Evolutionary conservation across 1,140 invertebrate species (phyloP).

Genomic region (Oryctes rhinoceros): DNA sequence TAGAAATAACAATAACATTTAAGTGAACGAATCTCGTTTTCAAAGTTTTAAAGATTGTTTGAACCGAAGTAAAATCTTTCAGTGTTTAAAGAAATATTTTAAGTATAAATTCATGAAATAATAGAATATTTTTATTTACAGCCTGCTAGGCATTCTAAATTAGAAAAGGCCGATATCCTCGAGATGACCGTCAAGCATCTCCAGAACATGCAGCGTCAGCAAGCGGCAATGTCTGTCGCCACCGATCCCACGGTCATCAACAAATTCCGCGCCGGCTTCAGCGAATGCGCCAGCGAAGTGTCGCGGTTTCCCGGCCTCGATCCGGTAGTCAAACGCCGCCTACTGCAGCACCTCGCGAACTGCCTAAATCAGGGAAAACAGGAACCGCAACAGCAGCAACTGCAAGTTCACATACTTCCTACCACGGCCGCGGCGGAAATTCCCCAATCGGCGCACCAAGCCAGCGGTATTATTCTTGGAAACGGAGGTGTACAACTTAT

Average conservation of each 20-base stretch:
- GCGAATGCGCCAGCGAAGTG: slow-evolving; percentile 87
- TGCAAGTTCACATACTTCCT: slow-evolving; percentile 45
- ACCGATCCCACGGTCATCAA: slow-evolving; percentile 80
- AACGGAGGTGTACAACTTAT: slow-evolving; percentile 68
- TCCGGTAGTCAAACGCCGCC: slow-evolving; percentile 72
- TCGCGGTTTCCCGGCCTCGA: slow-evolving; percentile 70
- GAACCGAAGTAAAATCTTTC: neutral
- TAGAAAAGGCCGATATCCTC: slow-evolving; percentile 96
- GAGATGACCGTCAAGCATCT: slow-evolving; percentile 98
- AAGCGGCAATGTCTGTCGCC: slow-evolving; percentile 75
- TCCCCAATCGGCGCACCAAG: slow-evolving; percentile 50
- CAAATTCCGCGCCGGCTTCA: slow-evolving; percentile 88
- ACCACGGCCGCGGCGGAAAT: slow-evolving; percentile 23
- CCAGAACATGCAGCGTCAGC: slow-evolving; percentile 81
- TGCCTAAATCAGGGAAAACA: slow-evolving; percentile 49
- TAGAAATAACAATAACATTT: too few relatives aligned
- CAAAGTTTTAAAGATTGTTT: too few relatives aligned
- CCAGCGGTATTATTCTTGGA: slow-evolving; percentile 53
- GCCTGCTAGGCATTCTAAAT: slow-evolving; percentile 90
- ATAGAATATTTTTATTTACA: slow-evolving; percentile 62
- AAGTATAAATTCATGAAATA: neutral
- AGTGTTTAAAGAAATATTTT: neutral
- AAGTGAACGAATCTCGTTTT: neutral
- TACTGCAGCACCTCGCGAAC: slow-evolving; percentile 72
- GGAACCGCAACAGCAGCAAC: slow-evolving; percentile 57